Base-by-base conservation (phyloP, 1,140 invertebrate genomes). In the Sitobion miscanthi region DNA sequence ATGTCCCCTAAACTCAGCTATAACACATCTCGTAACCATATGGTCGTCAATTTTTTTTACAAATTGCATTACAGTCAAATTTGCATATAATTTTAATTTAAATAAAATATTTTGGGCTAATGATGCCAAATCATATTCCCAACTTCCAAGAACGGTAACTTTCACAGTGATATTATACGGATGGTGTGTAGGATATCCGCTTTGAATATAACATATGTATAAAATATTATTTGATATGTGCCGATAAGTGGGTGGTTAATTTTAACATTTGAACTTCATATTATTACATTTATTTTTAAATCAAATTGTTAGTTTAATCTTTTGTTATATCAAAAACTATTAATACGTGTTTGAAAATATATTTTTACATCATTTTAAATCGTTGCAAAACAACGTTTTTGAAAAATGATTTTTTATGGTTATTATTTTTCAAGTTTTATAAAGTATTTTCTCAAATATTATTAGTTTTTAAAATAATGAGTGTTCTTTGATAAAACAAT, bases 91-190 rank as follows among this genome's bases (percentile, higher is more conserved):
- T 77, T 77, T 77, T 77, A 77, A 77, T 77, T n/a, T 77, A n/a
- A 77, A n/a, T n/a, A 20, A 77, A 77, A 77, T 77, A 77, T 77
- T 62, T 62, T 7, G 9, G 62, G 30, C 14, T 77, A 77, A 77
- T 77, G n/a, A 6, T 47, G 17, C 42, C 85, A 47, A 86, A 86
- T 47, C 30, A 45, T 30, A 86, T 23, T 45, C 3, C 30, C 14
- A 47, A 47, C 14, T 47, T 85, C 23, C 83, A 85, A 85, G 83
- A 42, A 86, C 85, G 25, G 85, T 47, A 4, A 86, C 85, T 86
- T 86, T 86, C 42, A 86, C 85, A 47, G 25, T 86, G 23, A 86
- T 47, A 42, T 86, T 86, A 86, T 49, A 86, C n/a, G 25, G 25
- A 14, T 49, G 45, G 25, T n/a, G 45, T 45, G 85, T 42, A 86